These are phyloP conservation scores for Microcebus murinus DNA, from an alignment of 2,113 vertebrate genomes.

Conservation along the genomic window DNA sequence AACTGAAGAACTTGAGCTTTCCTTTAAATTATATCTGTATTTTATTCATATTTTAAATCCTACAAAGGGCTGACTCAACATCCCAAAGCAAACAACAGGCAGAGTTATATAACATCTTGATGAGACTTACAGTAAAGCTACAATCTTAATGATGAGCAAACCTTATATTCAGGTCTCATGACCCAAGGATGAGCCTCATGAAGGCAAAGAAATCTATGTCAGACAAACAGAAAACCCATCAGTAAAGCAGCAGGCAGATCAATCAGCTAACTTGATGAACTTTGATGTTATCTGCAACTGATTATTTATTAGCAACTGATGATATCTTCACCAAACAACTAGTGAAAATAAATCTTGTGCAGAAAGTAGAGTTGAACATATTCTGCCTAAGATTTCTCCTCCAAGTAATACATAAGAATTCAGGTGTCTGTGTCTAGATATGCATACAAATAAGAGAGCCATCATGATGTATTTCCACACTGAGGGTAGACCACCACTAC, in stretches of 20 bases:
- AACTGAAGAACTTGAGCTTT: not conserved
- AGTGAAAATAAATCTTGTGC: not conserved
- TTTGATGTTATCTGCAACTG: not conserved
- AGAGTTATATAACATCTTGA: not conserved
- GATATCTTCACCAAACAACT: not conserved
- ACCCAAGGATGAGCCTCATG: not conserved
- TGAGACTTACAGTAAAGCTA: not conserved
- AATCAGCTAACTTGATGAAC: not conserved
- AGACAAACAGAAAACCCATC: not conserved
- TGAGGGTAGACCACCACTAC: not conserved
- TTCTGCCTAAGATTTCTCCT: not conserved
- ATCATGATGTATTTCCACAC: not conserved
- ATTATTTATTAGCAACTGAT: not conserved
- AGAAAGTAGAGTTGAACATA: not conserved
- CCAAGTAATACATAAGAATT: not conserved
- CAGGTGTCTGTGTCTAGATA: not conserved
- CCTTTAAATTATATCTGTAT: not conserved
- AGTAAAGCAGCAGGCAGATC: not conserved
- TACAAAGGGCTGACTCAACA: not conserved
- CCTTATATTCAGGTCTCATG: not conserved
- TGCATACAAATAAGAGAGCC: not conserved
- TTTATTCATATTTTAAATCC: slow-evolving; percentile 14
- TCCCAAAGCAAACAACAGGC: not conserved
- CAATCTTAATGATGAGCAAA: not conserved
- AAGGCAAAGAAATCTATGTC: not conserved